Evolutionary conservation across 2,888 invertebrate genomes (phyloP), one percentile per base, ranked within the genome.

Genomic region (Microctonus brassicae): DNA sequence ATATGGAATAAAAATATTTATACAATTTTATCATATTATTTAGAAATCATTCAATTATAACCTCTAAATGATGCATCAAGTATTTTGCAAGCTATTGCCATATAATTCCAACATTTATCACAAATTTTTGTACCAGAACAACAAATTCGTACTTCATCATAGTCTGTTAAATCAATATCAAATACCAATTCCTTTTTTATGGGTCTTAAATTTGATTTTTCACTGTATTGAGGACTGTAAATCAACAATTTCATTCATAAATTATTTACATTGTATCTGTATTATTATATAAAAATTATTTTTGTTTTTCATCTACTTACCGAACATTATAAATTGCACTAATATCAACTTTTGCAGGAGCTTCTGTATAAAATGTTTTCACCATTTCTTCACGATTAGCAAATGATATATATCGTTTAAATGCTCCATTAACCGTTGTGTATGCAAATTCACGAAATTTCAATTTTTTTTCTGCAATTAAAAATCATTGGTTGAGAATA

Each of bases 81-180:
- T 74, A 99, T 93, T 89, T 95, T 94, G 80, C 96, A 94, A 47
- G 99, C 99, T 71, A 99, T 90, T 13, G 92, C 91, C 95, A 99
- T 97, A 82, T 96, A 96, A 82, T 95, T 96, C 99, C 99, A 99
- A 86, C 99, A 99, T 87, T 96, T 97, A 0, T 87, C 87, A 88
- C 99, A 99, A 10, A 99, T 95, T 83, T 93, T 94, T 1, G 97
- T 94, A 64, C 96, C 97, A 68, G 91, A 91, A 83, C 97, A 99
- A 85, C 99, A 99, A 36, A 92, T 95, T 84, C 99, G 90, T 0
- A 99, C 93, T 84, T 97, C 97, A 90, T 99, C 99, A 87, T 99
- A 99, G 88, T 99, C 99, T 39, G 98, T 98, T 91, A 99, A 94
- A 90, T 99, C 99, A 81, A 99, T 99, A 91, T 99, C 99, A 89